Evolutionary conservation across 1,140 invertebrate species (phyloP).

Genomic region (Drosophila mojavensis): DNA sequence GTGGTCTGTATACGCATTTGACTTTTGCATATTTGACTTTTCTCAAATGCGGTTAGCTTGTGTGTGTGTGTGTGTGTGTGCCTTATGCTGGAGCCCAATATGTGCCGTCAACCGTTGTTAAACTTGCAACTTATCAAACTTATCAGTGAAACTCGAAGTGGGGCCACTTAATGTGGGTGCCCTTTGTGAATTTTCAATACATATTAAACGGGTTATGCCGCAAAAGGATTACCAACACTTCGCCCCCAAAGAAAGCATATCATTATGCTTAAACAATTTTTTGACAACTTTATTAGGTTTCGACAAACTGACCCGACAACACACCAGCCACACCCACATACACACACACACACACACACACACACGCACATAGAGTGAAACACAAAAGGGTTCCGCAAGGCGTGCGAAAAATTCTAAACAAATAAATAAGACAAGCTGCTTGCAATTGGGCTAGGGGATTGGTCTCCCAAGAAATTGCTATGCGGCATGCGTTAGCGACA

Average conservation of each 20-base stretch:
- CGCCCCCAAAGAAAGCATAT: slow-evolving; percentile 72
- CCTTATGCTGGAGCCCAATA: slow-evolving; percentile 52
- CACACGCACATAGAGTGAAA: background rate
- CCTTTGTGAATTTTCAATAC: slow-evolving; percentile 76
- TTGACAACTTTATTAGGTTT: slow-evolving; percentile 80
- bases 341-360: slow-evolving; percentile 12
- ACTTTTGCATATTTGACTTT: slow-evolving; percentile 80
- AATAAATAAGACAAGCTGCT: slow-evolving; percentile 77
- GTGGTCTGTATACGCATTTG: slow-evolving; percentile 52
- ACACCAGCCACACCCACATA: slow-evolving; percentile 2
- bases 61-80: slow-evolving; percentile 16
- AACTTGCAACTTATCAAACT: slow-evolving; percentile 78
- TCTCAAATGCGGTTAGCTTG: slow-evolving; percentile 52
- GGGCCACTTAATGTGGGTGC: slow-evolving; percentile 72
- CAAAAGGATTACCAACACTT: slow-evolving; percentile 82
- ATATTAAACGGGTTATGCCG: slow-evolving; percentile 81
- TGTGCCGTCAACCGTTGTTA: slow-evolving; percentile 79
- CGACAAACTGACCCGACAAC: slow-evolving; percentile 55
- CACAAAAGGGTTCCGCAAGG: slow-evolving; percentile 40
- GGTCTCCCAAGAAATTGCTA: slow-evolving; percentile 63
- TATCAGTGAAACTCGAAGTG: slow-evolving; percentile 53
- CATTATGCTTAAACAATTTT: slow-evolving; percentile 81
- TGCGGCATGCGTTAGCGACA: slow-evolving; percentile 75
- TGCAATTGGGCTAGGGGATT: slow-evolving; percentile 4
- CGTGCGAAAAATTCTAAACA: slow-evolving; percentile 79